phyloP scores from a whole-genome alignment of 2,797 vertebrate species.

The Luscinia luscinia region DNA sequence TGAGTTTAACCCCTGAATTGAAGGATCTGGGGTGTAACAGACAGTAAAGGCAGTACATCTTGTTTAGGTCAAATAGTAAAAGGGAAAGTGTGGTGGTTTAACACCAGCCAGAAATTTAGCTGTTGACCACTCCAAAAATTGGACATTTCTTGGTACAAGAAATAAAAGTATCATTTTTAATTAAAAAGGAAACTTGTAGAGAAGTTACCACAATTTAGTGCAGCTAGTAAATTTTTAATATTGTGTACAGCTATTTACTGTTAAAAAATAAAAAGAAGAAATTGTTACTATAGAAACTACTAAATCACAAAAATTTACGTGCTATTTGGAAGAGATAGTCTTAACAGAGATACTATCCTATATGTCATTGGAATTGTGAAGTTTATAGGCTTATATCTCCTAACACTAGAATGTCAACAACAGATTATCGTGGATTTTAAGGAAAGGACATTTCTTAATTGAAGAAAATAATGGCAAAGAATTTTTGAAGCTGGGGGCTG shows the following conservation, averaged over 20 bases:
- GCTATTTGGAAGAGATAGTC: slow-evolving; percentile 32
- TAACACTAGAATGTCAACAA: neutral
- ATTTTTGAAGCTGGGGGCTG: neutral
- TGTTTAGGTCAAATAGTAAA: neutral
- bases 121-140: neutral
- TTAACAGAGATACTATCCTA: slow-evolving; percentile 9
- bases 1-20: neutral
- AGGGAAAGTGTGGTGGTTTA: neutral
- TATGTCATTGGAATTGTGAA: slow-evolving; percentile 25
- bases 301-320: slow-evolving; percentile 38
- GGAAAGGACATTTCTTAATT: neutral
- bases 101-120: neutral
- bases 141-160: neutral
- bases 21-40: neutral
- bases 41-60: neutral
- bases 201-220: neutral
- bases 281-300: slow-evolving; percentile 71
- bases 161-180: neutral
- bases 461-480: neutral
- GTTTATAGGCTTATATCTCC: slow-evolving; percentile 54
- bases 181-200: slow-evolving; percentile 3
- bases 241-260: slow-evolving; percentile 56
- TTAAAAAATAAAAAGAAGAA: neutral
- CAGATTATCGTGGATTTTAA: neutral
- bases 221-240: slow-evolving; percentile 62